phyloP scores from a whole-genome alignment of 64 coral and sea anemone species.

The Orbicella faveolata region DNA sequence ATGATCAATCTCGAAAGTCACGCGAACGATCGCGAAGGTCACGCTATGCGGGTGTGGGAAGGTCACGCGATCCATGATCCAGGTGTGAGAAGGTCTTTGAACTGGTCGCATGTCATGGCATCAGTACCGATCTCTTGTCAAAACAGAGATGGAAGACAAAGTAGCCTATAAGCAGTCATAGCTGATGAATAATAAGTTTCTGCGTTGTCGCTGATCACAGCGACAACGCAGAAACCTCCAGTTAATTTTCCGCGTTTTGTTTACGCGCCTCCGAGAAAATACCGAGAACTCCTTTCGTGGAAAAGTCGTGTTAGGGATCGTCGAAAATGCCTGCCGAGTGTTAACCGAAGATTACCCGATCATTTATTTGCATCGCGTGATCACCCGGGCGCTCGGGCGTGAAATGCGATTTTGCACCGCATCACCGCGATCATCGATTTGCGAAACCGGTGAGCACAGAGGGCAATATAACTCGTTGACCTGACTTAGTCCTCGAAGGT shows the following conservation, averaged over 20 bases:
- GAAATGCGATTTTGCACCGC: background rate
- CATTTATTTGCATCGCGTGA: constrained; percentile 5
- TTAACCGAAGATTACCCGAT: background rate
- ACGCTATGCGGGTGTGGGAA: background rate
- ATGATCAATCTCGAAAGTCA: background rate
- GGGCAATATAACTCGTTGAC: background rate
- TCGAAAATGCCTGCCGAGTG: background rate
- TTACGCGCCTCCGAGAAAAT: background rate
- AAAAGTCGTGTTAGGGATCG: background rate
- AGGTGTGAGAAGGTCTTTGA: too few relatives aligned
- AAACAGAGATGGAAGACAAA: too few relatives aligned
- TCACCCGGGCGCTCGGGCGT: background rate
- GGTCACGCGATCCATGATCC: background rate
- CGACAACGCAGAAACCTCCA: too few relatives aligned
- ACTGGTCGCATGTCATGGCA: too few relatives aligned
- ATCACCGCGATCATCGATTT: background rate
- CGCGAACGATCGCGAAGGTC: background rate
- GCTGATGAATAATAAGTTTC: too few relatives aligned
- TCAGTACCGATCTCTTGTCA: too few relatives aligned
- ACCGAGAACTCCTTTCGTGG: too few relatives aligned
- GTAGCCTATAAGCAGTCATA: too few relatives aligned
- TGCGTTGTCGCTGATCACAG: too few relatives aligned
- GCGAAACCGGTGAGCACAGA: background rate
- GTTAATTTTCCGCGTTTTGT: too few relatives aligned
- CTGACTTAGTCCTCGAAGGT: background rate